phyloP scores from a whole-genome alignment of 2,797 vertebrate species.

The Gymnocypris eckloni region DNA sequence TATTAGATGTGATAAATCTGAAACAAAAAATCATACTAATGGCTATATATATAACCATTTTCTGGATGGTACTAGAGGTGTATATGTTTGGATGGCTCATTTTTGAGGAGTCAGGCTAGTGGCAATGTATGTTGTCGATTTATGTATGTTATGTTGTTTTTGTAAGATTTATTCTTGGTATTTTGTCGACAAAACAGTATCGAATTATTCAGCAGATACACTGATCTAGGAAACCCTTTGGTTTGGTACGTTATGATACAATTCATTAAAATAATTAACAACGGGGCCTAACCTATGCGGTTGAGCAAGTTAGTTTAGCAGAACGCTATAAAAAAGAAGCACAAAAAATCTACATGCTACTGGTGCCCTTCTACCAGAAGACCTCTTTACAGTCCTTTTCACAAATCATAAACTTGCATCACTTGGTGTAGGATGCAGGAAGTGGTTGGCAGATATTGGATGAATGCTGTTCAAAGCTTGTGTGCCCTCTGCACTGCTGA shows the following conservation, averaged over 20 bases:
- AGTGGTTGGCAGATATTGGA: slow-evolving; percentile 12
- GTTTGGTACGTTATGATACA: not conserved
- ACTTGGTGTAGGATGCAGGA: not conserved
- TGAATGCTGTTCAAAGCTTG: slow-evolving; percentile 22
- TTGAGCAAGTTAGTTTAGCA: not conserved
- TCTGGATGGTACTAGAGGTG: not conserved
- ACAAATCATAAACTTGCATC: not conserved
- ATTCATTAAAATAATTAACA: not conserved
- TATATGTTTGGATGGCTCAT: not conserved
- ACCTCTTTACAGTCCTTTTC: slow-evolving; percentile 10
- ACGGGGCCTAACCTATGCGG: not conserved
- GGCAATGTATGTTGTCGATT: not conserved
- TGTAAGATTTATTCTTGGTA: not conserved
- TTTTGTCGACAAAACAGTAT: not conserved
- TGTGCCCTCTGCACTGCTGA: slow-evolving; percentile 30
- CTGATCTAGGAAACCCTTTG: not conserved
- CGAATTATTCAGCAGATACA: not conserved
- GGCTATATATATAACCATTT: not conserved
- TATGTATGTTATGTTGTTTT: not conserved
- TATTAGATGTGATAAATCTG: slow-evolving; percentile 15
- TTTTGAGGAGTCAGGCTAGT: not conserved
- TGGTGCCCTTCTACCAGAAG: not conserved
- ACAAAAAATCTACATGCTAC: not conserved
- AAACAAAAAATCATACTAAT: slow-evolving; percentile 16
- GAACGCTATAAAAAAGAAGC: not conserved